Evolutionary conservation across 1,140 invertebrate genomes (phyloP).

Genomic region (Zaprionus camerounensis): DNA sequence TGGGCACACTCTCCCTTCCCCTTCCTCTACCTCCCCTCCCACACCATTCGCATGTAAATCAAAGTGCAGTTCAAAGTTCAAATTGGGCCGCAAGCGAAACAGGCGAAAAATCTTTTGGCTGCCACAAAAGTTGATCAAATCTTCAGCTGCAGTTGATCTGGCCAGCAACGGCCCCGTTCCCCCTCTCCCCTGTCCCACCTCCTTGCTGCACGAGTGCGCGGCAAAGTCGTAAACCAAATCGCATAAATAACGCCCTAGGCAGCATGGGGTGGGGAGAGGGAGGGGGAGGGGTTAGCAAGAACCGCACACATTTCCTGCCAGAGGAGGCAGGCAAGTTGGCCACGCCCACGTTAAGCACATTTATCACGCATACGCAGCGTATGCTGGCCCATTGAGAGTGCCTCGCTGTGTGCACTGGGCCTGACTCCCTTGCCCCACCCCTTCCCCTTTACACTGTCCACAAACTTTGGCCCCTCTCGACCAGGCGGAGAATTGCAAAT

Average conservation of each 20-base stretch:
- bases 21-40: background rate
- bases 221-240: constrained; percentile 68
- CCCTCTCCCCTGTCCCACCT: background rate
- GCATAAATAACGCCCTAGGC: constrained; percentile 66
- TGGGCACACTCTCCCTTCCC: constrained; percentile 6
- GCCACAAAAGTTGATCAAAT: constrained; percentile 74
- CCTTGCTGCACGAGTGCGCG: background rate
- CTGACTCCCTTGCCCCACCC: background rate
- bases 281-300: constrained; percentile 48
- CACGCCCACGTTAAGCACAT: constrained; percentile 60
- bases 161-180: background rate
- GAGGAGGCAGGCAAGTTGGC: background rate
- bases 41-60: constrained; percentile 61
- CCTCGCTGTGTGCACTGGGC: background rate
- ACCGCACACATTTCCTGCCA: constrained; percentile 63
- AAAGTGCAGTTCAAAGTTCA: constrained; percentile 74
- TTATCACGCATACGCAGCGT: constrained; percentile 77
- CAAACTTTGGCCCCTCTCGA: constrained; percentile 17
- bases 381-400: constrained; percentile 37
- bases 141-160: constrained; percentile 39
- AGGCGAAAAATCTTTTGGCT: constrained; percentile 62
- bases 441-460: background rate
- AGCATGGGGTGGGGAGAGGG: constrained; percentile 21
- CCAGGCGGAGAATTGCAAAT: constrained; percentile 69
- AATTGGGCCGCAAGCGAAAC: constrained; percentile 54